phyloP scores from a whole-genome alignment of 1,140 invertebrate species.

The Myzus persicae region DNA sequence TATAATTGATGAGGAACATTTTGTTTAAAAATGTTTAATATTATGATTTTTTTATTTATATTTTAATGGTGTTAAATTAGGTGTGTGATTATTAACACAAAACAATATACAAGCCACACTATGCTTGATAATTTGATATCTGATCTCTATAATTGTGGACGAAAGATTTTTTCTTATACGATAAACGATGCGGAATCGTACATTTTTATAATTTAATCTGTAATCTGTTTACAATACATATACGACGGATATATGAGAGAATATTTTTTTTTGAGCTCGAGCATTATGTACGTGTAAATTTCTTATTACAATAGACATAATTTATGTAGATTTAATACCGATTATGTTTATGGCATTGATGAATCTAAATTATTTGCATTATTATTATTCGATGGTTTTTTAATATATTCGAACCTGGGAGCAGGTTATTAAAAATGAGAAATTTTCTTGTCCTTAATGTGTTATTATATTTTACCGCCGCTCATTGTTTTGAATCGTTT shows the following conservation, averaged over 20 bases:
- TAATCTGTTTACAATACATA: neutral
- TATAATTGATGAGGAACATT: no score
- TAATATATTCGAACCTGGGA: conserved; percentile 1
- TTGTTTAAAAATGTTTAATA: no score
- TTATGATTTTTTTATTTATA: no score
- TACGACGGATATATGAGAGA: neutral
- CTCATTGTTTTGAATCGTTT: conserved; percentile 34
- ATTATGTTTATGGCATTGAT: conserved; percentile 49
- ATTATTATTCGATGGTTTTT: conserved; percentile 28
- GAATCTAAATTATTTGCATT: conserved; percentile 43
- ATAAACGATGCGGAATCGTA: no score
- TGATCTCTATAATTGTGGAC: no score
- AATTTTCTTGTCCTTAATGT: conserved; percentile 17
- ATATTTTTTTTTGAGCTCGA: neutral
- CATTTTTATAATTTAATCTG: neutral
- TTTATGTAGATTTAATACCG: conserved; percentile 23
- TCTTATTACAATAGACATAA: conserved; percentile 35
- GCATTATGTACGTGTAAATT: conserved; percentile 22
- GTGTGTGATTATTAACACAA: no score
- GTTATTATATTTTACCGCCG: conserved; percentile 35
- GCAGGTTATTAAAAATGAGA: conserved; percentile 7
- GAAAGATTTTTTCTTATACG: no score
- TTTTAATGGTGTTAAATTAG: no score
- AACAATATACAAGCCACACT: no score
- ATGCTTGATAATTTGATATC: no score